Evolutionary conservation across 2,113 vertebrate genomes (phyloP).

Genomic region (Pholis gunnellus): DNA sequence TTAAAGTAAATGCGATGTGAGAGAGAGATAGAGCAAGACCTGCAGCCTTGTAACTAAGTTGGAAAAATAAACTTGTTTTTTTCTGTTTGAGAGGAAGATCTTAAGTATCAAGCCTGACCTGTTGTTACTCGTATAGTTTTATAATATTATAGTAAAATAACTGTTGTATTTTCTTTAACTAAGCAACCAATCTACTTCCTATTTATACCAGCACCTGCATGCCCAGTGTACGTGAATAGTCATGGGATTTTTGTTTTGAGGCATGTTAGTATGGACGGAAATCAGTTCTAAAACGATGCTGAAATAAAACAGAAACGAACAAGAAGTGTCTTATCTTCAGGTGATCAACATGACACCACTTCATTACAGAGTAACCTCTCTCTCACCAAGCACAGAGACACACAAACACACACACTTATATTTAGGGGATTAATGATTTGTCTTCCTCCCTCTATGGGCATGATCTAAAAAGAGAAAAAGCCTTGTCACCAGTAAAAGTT

Average conservation of each 20-base stretch:
- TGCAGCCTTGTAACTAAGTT: no score
- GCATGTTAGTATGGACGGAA: no score
- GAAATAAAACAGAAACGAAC: background rate
- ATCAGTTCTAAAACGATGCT: no score
- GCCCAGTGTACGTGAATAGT: no score
- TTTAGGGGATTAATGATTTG: background rate
- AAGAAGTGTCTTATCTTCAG: background rate
- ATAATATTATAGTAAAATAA: background rate
- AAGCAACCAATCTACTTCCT: background rate
- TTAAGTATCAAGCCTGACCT: background rate
- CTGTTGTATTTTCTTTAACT: background rate
- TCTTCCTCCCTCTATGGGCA: background rate
- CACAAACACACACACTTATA: background rate
- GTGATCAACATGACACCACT: slow-evolving; percentile 2
- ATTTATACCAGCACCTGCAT: background rate
- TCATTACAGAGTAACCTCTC: slow-evolving; percentile 4
- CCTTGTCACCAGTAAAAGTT: background rate
- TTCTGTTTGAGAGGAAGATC: no score
- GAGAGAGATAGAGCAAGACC: no score
- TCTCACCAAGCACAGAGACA: background rate
- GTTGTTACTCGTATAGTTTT: background rate
- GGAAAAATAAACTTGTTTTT: no score
- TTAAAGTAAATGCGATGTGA: no score
- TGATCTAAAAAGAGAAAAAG: background rate
- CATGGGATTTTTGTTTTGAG: background rate